Percentiles rank a stretch among this genome's conserved stretches.
Evolutionary conservation across 2,888 invertebrate genomes (phyloP).

Genomic region (Drosophila trichaetosa): DNA sequence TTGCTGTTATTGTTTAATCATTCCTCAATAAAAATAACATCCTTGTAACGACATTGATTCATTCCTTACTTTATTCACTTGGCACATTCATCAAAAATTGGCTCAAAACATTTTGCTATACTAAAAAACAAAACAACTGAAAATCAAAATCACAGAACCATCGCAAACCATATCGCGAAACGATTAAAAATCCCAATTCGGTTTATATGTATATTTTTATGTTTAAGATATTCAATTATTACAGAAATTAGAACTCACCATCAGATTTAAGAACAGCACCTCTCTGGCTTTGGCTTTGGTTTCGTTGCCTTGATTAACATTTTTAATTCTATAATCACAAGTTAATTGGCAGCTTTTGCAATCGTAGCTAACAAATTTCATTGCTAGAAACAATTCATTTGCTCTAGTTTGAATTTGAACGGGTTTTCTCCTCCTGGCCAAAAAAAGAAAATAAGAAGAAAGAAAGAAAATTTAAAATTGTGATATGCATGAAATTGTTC

Average conservation of each 20-base stretch:
- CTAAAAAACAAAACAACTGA: background rate
- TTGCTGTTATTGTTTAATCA: constrained; percentile 12
- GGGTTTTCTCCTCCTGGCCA: background rate
- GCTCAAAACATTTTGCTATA: constrained; percentile 7
- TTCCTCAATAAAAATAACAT: constrained; percentile 1
- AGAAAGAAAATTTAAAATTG: constrained; percentile 26
- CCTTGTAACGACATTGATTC: constrained; percentile 1
- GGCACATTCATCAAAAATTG: constrained; percentile 2
- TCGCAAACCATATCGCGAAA: background rate
- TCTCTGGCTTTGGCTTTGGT: constrained; percentile 8
- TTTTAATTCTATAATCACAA: background rate
- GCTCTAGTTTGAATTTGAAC: background rate
- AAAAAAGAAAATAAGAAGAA: background rate
- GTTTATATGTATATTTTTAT: background rate
- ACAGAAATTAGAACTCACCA: background rate
- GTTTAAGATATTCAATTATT: background rate
- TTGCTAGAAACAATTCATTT: background rate
- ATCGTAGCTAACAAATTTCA: constrained; percentile 35
- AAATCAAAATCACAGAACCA: background rate
- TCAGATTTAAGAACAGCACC: background rate
- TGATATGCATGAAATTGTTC: constrained; percentile 84
- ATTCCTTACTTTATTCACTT: constrained; percentile 12
- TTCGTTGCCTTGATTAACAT: constrained; percentile 3
- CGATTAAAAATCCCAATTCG: background rate
- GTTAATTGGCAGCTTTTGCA: background rate